A percentile compares a stretch with the other conserved stretches of the same genome.
These are phyloP conservation scores for Xestia c-nigrum DNA, from an alignment of 2,888 invertebrate genomes.

Conservation along the genomic window DNA sequence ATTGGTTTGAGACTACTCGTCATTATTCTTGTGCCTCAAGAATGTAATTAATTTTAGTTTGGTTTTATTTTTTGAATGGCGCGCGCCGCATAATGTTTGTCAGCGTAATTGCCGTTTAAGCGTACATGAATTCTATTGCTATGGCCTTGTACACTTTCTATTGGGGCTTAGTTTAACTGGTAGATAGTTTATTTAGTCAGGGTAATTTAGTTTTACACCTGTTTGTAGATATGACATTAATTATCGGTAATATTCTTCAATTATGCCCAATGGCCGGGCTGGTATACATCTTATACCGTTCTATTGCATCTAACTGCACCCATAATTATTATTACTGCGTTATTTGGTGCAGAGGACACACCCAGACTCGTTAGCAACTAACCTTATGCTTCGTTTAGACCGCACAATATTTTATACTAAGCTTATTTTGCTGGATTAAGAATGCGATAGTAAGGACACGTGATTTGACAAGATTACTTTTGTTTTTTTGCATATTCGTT, in stretches of 20 bases:
- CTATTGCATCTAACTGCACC: slow-evolving; percentile 85
- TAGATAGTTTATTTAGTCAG: slow-evolving; percentile 31
- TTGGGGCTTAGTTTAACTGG: slow-evolving; percentile 17
- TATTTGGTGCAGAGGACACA: slow-evolving; percentile 88
- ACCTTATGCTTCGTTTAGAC: slow-evolving; percentile 84
- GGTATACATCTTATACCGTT: slow-evolving; percentile 74
- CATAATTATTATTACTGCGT: slow-evolving; percentile 85
- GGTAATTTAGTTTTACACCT: slow-evolving; percentile 48
- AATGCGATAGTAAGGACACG: slow-evolving; percentile 61
- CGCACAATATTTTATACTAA: slow-evolving; percentile 60
- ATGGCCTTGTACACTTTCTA: slow-evolving; percentile 59
- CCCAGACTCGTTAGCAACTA: slow-evolving; percentile 88
- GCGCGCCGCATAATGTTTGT: slow-evolving; percentile 63
- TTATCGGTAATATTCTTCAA: slow-evolving; percentile 71
- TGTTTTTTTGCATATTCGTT: slow-evolving; percentile 48
- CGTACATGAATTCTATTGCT: slow-evolving; percentile 49
- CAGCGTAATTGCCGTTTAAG: slow-evolving; percentile 66
- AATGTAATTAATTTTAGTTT: slow-evolving; percentile 77
- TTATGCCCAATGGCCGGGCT: slow-evolving; percentile 65
- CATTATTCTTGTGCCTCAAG: slow-evolving; percentile 77
- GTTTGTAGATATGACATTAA: slow-evolving; percentile 59
- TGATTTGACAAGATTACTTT: slow-evolving; percentile 51
- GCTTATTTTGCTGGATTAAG: slow-evolving; percentile 59
- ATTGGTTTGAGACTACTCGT: slow-evolving; percentile 79
- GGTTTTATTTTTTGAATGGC: slow-evolving; percentile 70